Evolutionary conservation across 2,113 vertebrate species (phyloP).

Genomic region (Brienomyrus brachyistius): DNA sequence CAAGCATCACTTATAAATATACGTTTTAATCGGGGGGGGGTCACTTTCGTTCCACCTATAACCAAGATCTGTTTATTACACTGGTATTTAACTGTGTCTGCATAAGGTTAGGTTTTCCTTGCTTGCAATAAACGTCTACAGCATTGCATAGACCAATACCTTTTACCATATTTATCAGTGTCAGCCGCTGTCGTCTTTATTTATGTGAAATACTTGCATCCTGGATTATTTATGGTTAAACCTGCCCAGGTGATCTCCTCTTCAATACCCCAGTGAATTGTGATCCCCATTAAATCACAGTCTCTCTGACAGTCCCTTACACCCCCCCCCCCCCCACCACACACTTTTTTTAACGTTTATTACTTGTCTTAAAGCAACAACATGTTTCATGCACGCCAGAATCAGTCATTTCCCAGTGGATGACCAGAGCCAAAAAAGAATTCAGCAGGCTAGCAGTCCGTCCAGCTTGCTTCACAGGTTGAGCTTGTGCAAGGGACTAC

Average conservation of each 20-base stretch:
- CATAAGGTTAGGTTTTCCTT: not conserved
- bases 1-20: not conserved
- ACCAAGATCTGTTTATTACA: not conserved
- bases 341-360: not conserved
- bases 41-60: not conserved
- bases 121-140: not conserved
- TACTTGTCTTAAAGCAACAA: not conserved
- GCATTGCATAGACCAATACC: not conserved
- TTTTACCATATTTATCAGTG: not conserved
- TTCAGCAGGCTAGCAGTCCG: not conserved
- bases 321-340: not conserved
- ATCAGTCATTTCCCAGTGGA: not conserved
- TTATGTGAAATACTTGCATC: not conserved
- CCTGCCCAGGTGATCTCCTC: not conserved
- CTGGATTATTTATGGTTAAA: not conserved
- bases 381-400: not conserved
- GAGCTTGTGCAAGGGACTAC: not conserved
- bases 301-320: not conserved
- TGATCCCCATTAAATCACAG: constrained; percentile 1
- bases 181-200: not conserved
- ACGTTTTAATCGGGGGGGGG: not conserved
- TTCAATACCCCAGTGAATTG: not conserved
- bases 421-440: not conserved
- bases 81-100: not conserved
- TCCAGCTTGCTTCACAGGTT: not conserved